Conservation (phyloP, 2,113 vertebrate species). For the Chionis minor region DNA sequence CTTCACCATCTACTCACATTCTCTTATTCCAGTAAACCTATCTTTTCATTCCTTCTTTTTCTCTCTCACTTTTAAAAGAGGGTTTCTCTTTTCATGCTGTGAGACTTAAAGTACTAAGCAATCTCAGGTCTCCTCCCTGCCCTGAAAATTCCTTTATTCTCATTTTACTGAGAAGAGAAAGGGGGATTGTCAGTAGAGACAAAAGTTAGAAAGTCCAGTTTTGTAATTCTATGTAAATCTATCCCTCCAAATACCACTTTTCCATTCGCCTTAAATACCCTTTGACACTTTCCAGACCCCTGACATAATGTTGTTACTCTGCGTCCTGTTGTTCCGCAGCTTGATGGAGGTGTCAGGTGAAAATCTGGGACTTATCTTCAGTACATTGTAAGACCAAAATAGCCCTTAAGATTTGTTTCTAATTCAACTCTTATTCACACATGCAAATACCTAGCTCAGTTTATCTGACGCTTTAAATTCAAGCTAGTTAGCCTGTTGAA, state of each 20-base stretch:
- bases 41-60: neutral
- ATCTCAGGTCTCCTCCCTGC: neutral
- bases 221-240: constrained; percentile 12
- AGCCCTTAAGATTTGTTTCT: neutral
- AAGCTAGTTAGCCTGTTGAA: neutral
- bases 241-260: neutral
- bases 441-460: neutral
- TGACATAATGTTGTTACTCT: neutral
- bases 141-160: constrained; percentile 15
- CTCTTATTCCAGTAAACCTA: neutral
- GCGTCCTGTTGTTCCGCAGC: neutral
- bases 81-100: neutral
- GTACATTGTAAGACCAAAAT: neutral
- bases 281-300: neutral
- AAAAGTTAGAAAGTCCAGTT: constrained; percentile 18
- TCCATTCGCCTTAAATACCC: neutral
- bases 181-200: neutral
- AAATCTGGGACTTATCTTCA: neutral
- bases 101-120: neutral
- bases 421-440: neutral
- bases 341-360: neutral
- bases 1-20: neutral
- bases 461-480: constrained; percentile 43
- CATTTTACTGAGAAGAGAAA: constrained; percentile 9
- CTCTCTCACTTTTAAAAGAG: neutral